phyloP scores from a whole-genome alignment of 1,140 invertebrate species.

The Drosophila ohnishii region DNA sequence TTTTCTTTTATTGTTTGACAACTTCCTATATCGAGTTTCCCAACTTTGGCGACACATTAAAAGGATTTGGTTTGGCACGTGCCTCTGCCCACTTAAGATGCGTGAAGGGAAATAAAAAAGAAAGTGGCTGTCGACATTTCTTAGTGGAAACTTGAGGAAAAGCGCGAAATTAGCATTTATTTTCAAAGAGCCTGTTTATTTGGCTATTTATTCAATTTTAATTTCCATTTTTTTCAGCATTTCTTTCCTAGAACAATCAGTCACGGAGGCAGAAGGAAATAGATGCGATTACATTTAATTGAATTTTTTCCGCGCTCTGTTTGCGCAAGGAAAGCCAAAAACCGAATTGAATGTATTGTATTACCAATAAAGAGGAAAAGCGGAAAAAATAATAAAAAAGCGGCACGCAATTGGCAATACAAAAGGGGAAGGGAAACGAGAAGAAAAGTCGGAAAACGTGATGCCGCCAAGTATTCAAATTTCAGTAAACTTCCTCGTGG shows the following conservation, averaged over 20 bases:
- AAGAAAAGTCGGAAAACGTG: slow-evolving; percentile 68
- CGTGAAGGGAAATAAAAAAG: slow-evolving; percentile 19
- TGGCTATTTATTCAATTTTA: slow-evolving; percentile 78
- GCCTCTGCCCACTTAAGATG: slow-evolving; percentile 30
- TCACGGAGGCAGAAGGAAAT: slow-evolving; percentile 61
- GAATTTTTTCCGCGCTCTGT: slow-evolving; percentile 60
- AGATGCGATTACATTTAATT: slow-evolving; percentile 82
- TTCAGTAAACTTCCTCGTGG: slow-evolving; percentile 23
- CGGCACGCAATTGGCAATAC: slow-evolving; percentile 46
- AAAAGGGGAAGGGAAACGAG: not conserved
- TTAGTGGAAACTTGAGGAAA: slow-evolving; percentile 63
- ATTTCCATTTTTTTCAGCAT: slow-evolving; percentile 41
- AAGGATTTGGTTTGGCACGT: slow-evolving; percentile 73
- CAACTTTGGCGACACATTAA: slow-evolving; percentile 73
- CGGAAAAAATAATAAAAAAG: slow-evolving; percentile 65
- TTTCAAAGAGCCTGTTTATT: slow-evolving; percentile 74
- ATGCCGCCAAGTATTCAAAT: slow-evolving; percentile 74
- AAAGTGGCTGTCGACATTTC: slow-evolving; percentile 27
- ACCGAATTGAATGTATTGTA: slow-evolving; percentile 62
- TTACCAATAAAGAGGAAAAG: slow-evolving; percentile 55
- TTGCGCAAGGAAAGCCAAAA: slow-evolving; percentile 51
- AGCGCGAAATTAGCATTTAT: slow-evolving; percentile 70
- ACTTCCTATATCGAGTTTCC: slow-evolving; percentile 39
- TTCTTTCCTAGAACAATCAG: slow-evolving; percentile 53
- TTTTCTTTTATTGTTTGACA: slow-evolving; percentile 23